phyloP scores from a whole-genome alignment of 1,140 invertebrate species.

The Drosophila suzukii region DNA sequence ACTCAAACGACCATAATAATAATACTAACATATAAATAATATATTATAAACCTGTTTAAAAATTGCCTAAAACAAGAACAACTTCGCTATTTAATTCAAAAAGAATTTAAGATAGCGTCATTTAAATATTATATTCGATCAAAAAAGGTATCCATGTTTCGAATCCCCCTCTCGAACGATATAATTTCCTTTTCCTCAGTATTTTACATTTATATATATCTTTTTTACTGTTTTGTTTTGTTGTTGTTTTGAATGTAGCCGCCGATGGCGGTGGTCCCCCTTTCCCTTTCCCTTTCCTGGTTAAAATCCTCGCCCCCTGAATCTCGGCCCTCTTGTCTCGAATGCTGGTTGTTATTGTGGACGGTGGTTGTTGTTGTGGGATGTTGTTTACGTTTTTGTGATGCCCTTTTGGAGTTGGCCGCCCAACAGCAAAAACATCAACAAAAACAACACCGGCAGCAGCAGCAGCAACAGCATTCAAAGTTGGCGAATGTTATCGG shows the following conservation, averaged over 20 bases:
- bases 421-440: conserved; percentile 25
- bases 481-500: conserved; percentile 47
- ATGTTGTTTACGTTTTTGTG: conserved; percentile 73
- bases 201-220: neutral
- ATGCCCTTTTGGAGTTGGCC: conserved; percentile 65
- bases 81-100: no score
- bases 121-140: neutral
- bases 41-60: no score
- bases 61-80: no score
- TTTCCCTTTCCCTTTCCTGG: conserved; percentile 7
- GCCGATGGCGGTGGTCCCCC: conserved; percentile 58
- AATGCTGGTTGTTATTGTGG: conserved; percentile 27
- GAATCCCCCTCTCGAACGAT: neutral
- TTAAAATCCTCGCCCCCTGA: conserved; percentile 1
- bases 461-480: conserved; percentile 7
- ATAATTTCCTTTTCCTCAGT: conserved; percentile 9
- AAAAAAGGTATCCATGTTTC: conserved; percentile 5
- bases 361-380: conserved; percentile 27
- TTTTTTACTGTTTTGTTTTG: conserved; percentile 50
- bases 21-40: no score
- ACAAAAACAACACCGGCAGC: neutral
- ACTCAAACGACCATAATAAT: no score
- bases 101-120: no score
- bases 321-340: conserved; percentile 15
- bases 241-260: conserved; percentile 58